phyloP scores from a whole-genome alignment of 2,888 invertebrate species.

The Muschampia plurimacula region DNA sequence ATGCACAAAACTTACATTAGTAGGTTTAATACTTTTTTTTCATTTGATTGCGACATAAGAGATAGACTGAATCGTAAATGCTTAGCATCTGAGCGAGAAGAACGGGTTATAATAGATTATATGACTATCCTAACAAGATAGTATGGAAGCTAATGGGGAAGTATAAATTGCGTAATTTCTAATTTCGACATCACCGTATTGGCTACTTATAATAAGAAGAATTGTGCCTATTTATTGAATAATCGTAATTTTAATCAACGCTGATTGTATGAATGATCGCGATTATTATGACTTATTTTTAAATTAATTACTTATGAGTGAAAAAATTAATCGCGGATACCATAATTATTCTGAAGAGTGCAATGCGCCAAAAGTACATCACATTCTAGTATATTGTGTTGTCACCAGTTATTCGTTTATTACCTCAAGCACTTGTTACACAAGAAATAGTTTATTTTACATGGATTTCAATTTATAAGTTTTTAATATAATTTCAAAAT shows the following conservation, averaged over 20 bases:
- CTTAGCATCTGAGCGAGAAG: conserved; percentile 54
- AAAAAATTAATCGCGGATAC: background rate
- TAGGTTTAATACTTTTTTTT: conserved; percentile 41
- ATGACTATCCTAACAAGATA: background rate
- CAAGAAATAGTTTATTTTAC: conserved; percentile 45
- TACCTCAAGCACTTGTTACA: conserved; percentile 55
- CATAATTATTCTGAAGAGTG: background rate
- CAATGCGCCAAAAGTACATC: conserved; percentile 19
- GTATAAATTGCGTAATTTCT: conserved; percentile 39
- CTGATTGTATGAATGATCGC: conserved; percentile 25
- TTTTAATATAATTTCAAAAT: background rate
- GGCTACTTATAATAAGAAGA: conserved; percentile 36
- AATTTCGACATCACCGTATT: conserved; percentile 55
- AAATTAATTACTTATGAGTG: conserved; percentile 11
- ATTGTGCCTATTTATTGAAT: conserved; percentile 43
- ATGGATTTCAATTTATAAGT: background rate
- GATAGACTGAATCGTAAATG: conserved; percentile 73
- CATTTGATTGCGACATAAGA: conserved; percentile 63
- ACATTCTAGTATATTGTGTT: conserved; percentile 24
- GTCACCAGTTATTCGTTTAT: conserved; percentile 39
- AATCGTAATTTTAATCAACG: conserved; percentile 8
- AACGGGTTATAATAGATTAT: conserved; percentile 41
- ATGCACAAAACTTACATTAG: conserved; percentile 42
- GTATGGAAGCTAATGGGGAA: conserved; percentile 48
- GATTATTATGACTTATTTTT: conserved; percentile 21